phyloP scores from a whole-genome alignment of 1,140 invertebrate genomes.

The Brachionus manjavacas region DNA sequence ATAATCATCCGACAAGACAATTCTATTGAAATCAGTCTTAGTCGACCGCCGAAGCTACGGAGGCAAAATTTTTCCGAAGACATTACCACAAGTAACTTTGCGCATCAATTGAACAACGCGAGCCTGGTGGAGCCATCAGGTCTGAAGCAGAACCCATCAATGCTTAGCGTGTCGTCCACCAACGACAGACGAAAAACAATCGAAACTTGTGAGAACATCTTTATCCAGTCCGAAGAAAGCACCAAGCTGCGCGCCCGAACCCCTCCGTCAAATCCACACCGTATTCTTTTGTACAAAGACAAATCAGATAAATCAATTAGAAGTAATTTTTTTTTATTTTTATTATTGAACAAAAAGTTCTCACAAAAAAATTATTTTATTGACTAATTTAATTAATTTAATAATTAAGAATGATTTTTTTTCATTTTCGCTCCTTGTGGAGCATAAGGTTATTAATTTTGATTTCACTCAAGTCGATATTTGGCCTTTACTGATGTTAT shows the following conservation, averaged over 20 bases:
- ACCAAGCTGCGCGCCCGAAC: slow-evolving; percentile 39
- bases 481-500: too few relatives aligned
- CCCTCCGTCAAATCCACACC: slow-evolving; percentile 39
- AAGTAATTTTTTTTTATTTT: slow-evolving; percentile 22
- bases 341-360: too few relatives aligned
- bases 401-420: too few relatives aligned
- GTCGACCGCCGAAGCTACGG: neutral
- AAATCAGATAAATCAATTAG: slow-evolving; percentile 35
- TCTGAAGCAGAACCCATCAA: neutral
- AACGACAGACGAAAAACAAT: slow-evolving; percentile 41
- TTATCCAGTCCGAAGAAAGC: slow-evolving; percentile 38
- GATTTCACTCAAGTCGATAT: too few relatives aligned
- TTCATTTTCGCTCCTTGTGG: too few relatives aligned
- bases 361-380: too few relatives aligned
- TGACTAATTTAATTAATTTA: too few relatives aligned
- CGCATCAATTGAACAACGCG: neutral
- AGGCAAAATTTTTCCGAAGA: slow-evolving; percentile 39
- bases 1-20: slow-evolving; percentile 42
- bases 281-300: slow-evolving; percentile 33
- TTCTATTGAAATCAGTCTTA: slow-evolving; percentile 26
- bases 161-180: slow-evolving; percentile 29
- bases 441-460: too few relatives aligned
- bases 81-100: neutral
- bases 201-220: slow-evolving; percentile 42
- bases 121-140: neutral